Conservation (phyloP, 2,888 invertebrate genomes). For the Ophion ellenae region DNA sequence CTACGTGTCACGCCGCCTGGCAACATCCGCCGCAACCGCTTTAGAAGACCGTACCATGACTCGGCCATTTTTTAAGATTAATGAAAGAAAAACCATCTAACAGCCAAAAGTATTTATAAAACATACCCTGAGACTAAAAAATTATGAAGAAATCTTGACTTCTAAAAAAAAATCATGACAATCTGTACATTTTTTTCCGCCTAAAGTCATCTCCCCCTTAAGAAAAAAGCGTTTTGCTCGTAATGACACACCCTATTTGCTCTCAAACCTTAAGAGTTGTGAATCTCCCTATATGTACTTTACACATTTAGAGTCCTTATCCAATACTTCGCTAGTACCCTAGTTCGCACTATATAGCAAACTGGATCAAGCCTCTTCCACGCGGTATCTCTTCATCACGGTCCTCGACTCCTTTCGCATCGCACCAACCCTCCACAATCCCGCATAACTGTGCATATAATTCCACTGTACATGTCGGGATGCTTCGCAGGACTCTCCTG, state of each 20-base stretch:
- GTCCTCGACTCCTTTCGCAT: slow-evolving; percentile 44
- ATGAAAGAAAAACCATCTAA: too few species aligned
- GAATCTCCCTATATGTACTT: not conserved
- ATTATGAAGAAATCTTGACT: too few species aligned
- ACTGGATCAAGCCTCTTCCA: slow-evolving; percentile 51
- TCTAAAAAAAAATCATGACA: too few species aligned
- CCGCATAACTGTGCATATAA: slow-evolving; percentile 34
- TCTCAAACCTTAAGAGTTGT: not conserved
- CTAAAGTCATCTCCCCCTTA: not conserved
- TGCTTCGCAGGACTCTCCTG: slow-evolving; percentile 12
- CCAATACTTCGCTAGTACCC: slow-evolving; percentile 32
- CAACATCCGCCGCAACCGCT: too few species aligned
- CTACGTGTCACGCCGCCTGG: too few species aligned
- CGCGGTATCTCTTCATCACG: slow-evolving; percentile 39
- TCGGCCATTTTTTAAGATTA: too few species aligned
- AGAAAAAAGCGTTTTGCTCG: not conserved
- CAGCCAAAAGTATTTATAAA: too few species aligned
- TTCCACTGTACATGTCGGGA: slow-evolving; percentile 1
- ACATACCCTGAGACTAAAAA: too few species aligned
- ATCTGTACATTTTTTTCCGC: too few species aligned
- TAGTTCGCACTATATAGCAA: slow-evolving; percentile 59
- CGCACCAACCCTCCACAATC: slow-evolving; percentile 37
- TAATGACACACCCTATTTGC: not conserved
- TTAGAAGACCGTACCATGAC: too few species aligned
- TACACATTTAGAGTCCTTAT: slow-evolving; percentile 2